Conservation (phyloP, 2,113 vertebrate species). For the Morone saxatilis region DNA sequence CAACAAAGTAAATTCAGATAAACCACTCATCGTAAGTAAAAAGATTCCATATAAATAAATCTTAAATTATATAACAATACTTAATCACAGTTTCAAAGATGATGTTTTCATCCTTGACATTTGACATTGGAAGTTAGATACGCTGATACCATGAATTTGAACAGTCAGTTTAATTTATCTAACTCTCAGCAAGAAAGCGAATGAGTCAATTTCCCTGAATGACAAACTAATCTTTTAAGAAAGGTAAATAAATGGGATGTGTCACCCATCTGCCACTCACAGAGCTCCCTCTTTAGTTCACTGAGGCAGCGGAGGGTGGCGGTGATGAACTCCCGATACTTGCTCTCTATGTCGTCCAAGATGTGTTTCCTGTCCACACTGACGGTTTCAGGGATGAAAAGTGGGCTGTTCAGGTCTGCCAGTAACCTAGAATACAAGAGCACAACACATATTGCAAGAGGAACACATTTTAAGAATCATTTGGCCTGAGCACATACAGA, state of each 20-base stretch:
- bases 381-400: conserved; percentile 71
- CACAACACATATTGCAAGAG: neutral
- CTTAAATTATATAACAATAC: neutral
- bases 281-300: conserved; percentile 81
- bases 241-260: neutral
- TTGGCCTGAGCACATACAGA: neutral
- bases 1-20: neutral
- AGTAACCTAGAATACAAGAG: conserved; percentile 67
- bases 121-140: neutral
- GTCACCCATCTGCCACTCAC: conserved; percentile 63
- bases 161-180: neutral
- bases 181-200: neutral
- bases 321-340: conserved; percentile 80
- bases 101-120: neutral
- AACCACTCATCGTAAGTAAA: too few species aligned
- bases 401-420: conserved; percentile 72
- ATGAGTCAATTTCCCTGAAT: neutral
- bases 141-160: too few species aligned
- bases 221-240: neutral
- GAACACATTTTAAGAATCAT: neutral
- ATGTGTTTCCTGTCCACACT: conserved; percentile 77
- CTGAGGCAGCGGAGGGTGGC: conserved; percentile 78
- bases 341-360: conserved; percentile 78
- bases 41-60: neutral
- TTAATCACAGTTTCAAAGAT: neutral